Conservation (phyloP, 2,888 invertebrate species). For the Platerodrilus igneus region DNA sequence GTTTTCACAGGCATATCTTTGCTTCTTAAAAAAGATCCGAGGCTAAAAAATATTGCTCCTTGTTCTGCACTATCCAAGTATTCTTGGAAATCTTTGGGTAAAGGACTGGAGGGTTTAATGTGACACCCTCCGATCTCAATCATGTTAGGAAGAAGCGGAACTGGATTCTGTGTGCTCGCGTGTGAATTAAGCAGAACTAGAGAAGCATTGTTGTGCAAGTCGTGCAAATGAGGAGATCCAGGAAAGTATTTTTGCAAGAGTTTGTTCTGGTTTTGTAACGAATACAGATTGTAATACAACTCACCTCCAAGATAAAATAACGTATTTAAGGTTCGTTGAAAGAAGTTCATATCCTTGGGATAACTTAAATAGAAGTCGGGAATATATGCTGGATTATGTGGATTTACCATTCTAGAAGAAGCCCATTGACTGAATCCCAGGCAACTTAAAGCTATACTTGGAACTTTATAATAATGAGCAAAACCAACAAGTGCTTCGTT, state of each 20-base stretch:
- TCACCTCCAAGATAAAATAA: not conserved
- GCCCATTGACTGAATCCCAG: too few species aligned
- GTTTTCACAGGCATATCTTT: conserved; percentile 15
- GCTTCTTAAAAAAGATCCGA: conserved; percentile 24
- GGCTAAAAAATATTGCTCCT: conserved; percentile 27
- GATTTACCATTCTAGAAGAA: conserved; percentile 27
- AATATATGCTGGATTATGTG: conserved; percentile 40
- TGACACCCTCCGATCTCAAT: conserved; percentile 32
- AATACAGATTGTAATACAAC: not conserved
- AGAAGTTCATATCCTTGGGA: conserved; percentile 13
- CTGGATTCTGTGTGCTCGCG: conserved; percentile 22
- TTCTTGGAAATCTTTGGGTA: conserved; percentile 22
- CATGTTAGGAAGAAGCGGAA: conserved; percentile 31
- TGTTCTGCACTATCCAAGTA: conserved; percentile 23
- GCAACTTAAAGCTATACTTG: conserved; percentile 36
- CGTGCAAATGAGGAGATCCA: conserved; percentile 16
- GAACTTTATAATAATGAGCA: conserved; percentile 38
- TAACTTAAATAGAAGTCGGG: conserved; percentile 32
- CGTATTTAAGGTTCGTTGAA: conserved; percentile 6
- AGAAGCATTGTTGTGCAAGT: conserved; percentile 23
- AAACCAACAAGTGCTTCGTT: conserved; percentile 39
- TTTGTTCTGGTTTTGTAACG: conserved; percentile 21
- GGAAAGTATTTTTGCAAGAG: conserved; percentile 28
- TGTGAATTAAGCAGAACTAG: conserved; percentile 30
- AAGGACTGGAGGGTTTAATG: conserved; percentile 16